These are phyloP conservation scores for Empis livida DNA, from an alignment of 2,888 invertebrate genomes.

Conservation along the genomic window DNA sequence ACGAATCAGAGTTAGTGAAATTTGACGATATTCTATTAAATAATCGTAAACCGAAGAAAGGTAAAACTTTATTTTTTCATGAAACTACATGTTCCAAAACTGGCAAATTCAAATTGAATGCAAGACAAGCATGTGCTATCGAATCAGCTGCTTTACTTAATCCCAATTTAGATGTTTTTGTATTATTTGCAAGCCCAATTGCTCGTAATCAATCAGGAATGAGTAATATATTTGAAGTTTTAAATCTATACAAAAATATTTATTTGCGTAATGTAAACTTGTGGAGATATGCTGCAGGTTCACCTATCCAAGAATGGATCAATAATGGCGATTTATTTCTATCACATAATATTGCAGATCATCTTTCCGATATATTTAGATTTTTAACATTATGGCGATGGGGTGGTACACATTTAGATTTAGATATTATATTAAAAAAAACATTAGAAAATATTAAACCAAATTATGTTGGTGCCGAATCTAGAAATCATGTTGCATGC, in stretches of 20 bases:
- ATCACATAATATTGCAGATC: constrained; percentile 24
- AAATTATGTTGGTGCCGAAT: constrained; percentile 53
- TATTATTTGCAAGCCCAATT: constrained; percentile 27
- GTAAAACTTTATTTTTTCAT: constrained; percentile 32
- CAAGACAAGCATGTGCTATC: constrained; percentile 32
- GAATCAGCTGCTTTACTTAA: constrained; percentile 32
- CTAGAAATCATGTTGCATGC: constrained; percentile 43
- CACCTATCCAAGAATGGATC: constrained; percentile 29
- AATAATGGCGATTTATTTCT: constrained; percentile 22
- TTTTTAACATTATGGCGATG: constrained; percentile 49
- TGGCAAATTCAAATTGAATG: constrained; percentile 15
- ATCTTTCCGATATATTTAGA: constrained; percentile 27
- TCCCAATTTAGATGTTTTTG: constrained; percentile 26
- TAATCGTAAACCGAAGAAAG: constrained; percentile 20
- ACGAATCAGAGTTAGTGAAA: not conserved
- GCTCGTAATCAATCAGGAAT: constrained; percentile 4
- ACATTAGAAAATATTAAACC: constrained; percentile 37
- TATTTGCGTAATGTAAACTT: constrained; percentile 26
- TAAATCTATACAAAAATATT: constrained; percentile 24
- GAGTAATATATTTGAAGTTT: too few species aligned
- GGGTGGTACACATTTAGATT: constrained; percentile 64
- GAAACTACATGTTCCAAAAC: constrained; percentile 28
- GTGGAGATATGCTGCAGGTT: constrained; percentile 25
- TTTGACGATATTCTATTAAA: constrained; percentile 21
- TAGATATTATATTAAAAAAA: constrained; percentile 52